Conservation (phyloP, 2,113 vertebrate genomes). For the Ciconia boyciana region DNA sequence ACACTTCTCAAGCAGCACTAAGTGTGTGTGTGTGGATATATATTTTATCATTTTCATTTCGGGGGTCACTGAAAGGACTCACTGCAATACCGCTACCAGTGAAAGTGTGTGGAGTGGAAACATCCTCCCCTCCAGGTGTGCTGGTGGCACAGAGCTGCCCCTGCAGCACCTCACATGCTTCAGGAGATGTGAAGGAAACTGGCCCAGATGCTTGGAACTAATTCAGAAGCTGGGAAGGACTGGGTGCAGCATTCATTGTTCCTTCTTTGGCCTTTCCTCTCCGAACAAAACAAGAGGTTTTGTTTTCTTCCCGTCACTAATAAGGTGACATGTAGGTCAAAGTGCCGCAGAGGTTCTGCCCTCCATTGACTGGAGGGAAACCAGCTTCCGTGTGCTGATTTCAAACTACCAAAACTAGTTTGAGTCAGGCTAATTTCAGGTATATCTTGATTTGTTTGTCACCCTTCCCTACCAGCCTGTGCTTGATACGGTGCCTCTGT, state of each 20-base stretch:
- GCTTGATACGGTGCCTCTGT: neutral
- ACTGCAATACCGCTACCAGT: neutral
- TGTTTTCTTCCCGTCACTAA: neutral
- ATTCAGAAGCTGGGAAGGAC: neutral
- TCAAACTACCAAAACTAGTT: neutral
- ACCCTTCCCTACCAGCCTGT: neutral
- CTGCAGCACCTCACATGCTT: neutral
- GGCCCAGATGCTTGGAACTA: neutral
- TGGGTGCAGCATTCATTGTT: neutral
- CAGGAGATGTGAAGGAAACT: neutral
- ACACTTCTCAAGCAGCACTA: neutral
- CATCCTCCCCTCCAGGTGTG: neutral
- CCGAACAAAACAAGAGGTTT: neutral
- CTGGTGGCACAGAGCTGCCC: neutral
- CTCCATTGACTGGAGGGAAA: neutral
- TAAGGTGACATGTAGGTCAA: neutral
- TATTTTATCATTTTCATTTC: neutral
- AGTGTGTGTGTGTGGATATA: neutral
- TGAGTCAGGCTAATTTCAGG: accelerated
- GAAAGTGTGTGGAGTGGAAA: neutral
- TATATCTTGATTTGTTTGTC: neutral
- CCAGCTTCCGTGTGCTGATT: neutral
- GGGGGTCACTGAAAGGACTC: neutral
- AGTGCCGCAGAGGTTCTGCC: neutral
- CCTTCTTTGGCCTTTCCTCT: neutral